Base-by-base conservation (phyloP, 2,113 vertebrate species). In the Cyprinodon tularosa region DNA sequence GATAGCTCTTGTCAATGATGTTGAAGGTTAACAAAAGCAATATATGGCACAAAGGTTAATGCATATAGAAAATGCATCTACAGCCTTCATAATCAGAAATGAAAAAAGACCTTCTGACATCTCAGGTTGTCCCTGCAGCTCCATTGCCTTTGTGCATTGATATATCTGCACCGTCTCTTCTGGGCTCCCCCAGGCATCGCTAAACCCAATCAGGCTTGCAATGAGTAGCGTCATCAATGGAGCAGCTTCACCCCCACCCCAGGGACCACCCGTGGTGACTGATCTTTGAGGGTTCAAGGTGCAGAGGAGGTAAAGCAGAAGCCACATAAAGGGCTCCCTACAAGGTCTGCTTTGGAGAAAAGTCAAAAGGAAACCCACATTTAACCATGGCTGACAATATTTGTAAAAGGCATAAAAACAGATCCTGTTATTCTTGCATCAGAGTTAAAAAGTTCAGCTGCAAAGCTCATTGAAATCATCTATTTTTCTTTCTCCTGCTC, bases 161-260 rank as follows among this genome's bases (percentile, higher is more conserved):
- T 90, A 66, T 78, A 82, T 79, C 80, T 86, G 78, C 65, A 66
- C 80, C 87, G 80, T 89, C 77, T 83, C 72, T 78, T 78, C 71
- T 71, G 37, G 50, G 61, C 39, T 79, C 80, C 80, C 62, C 29
- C 76, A 80, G 89, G 84, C 86, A 71, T 77, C 66, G 63, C 87
- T 82, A 87, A 90, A 91, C 77, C 77, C 84, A 91, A 87, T 89
- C 90, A 91, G 75, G 71, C 90, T 59, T 73, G 83, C 81, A 80
- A 76, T 88, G 83, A 89, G 85, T 59, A 86, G 82, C 81, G 71
- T 82, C 88, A 87, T 89, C 83, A 67, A 76, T 63, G 67, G 83
- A 88, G 88, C 88, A 91, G 88, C 72, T 80, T 82, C 62, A 73
- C 61, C 72, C 86, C 74, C 64, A 74, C 86, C 78, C 83, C 0